These are phyloP conservation scores for Darevskia nairensis DNA, from an alignment of 2,797 vertebrate species.

Conservation along the genomic window DNA sequence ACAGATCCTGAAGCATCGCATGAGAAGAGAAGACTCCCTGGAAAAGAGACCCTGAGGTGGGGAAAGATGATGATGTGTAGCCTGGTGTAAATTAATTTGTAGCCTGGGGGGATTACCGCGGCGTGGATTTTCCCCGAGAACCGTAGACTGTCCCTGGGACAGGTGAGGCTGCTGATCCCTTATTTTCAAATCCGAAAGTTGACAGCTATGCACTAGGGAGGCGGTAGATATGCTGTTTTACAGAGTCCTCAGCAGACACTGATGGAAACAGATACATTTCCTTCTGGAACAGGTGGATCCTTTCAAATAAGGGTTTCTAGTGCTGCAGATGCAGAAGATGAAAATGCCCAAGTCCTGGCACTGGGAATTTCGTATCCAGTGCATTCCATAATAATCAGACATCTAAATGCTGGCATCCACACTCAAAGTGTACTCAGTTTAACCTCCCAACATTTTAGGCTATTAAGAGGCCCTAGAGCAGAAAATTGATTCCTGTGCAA, in stretches of 20 bases:
- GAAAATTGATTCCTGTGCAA: background rate
- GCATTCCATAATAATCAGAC: background rate
- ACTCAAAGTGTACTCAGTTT: constrained; percentile 13
- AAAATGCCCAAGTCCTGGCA: background rate
- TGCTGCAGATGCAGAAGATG: fast-evolving
- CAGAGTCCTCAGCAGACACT: background rate
- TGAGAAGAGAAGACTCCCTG: no score
- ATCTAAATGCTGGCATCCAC: background rate
- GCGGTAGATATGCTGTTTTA: no score
- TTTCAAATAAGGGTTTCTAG: background rate
- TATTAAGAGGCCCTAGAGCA: background rate
- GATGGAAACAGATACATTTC: background rate
- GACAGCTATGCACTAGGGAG: background rate
- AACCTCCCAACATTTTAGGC: background rate
- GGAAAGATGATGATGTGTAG: no score
- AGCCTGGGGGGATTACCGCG: no score
- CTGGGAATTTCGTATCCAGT: background rate
- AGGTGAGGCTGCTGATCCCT: no score
- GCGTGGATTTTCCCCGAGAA: no score
- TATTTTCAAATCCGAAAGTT: no score
- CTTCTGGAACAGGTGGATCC: background rate
- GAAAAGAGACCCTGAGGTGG: no score
- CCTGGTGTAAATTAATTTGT: no score
- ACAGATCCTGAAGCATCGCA: no score
- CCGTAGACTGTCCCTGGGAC: no score